Evolutionary conservation across 2,888 invertebrate genomes (phyloP), one percentile per base, ranked within the genome.

Genomic region (Osmoderma eremita): DNA sequence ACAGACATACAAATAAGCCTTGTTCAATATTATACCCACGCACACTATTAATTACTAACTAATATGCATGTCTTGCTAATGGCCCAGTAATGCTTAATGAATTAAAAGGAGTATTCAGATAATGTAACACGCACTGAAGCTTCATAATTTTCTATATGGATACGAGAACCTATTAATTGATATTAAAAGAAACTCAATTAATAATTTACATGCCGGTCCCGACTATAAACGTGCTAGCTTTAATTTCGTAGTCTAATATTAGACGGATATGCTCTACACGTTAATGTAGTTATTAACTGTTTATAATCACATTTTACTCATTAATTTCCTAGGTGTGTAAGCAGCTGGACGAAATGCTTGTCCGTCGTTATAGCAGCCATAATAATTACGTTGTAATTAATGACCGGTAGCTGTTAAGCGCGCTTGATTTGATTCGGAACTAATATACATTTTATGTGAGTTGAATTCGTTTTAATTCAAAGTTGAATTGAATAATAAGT

Each of bases 221-320:
- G 6, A 48, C 10, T 48, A 20, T 18, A 17, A 20, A 3, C 5
- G 20, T 20, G 3, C 10, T 1, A 12, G 20, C 20, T 48, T 48
- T 3, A 48, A 8, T 20, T 48, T 20, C 20, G 4, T 48, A 1
- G n/a, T 18, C 15, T 17, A 20, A 20, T 48, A 48, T 20, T 48
- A 48, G 20, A 20, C 41, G 18, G 18, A 41, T 41, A 20, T 39
- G 20, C 13, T 12, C 39, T 20, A 41, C 41, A 22, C 54, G 15
- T 18, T 20, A 41, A 13, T 20, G 54, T 20, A 56, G n/a, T 56
- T 56, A 56, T 38, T 39, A 18, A 36, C 36, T 13, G 39, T 56
- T 56, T 56, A 39, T 56, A 56, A 56, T 56, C 41, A 39, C 39
- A 54, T 56, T 56, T 24, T 18, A 5, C 20, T 56, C 41, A 56